These are phyloP conservation scores for Cepaea nemoralis DNA, from an alignment of 1,140 invertebrate genomes.

Conservation along the genomic window DNA sequence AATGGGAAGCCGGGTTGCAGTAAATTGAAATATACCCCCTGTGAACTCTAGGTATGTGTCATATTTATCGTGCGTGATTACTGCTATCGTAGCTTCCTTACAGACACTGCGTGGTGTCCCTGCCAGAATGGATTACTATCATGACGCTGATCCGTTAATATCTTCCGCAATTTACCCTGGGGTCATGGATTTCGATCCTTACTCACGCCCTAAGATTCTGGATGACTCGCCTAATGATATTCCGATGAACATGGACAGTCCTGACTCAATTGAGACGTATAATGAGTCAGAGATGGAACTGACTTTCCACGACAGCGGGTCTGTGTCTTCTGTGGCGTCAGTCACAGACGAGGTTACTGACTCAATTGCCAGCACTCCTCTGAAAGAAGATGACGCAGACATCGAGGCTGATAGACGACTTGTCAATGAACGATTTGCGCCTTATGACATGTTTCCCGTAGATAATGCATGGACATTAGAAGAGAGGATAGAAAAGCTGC, in stretches of 20 bases:
- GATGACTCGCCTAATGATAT: not conserved
- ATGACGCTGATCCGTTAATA: slow-evolving; percentile 18
- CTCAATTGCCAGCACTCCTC: not conserved
- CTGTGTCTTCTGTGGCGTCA: not conserved
- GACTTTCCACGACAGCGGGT: slow-evolving; percentile 5
- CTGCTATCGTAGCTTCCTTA: too few species aligned
- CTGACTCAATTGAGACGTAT: slow-evolving; percentile 18
- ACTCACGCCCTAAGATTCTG: slow-evolving; percentile 15
- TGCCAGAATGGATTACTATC: slow-evolving; percentile 25
- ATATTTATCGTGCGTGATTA: too few species aligned
- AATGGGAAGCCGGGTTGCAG: too few species aligned
- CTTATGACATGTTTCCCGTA: slow-evolving; percentile 17
- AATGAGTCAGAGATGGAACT: slow-evolving; percentile 1
- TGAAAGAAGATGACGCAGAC: not conserved
- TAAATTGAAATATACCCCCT: too few species aligned
- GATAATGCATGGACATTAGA: slow-evolving; percentile 25
- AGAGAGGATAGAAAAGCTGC: not conserved
- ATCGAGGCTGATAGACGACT: not conserved
- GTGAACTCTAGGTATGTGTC: too few species aligned
- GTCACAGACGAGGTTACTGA: not conserved
- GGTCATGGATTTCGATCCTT: slow-evolving; percentile 20
- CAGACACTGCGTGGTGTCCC: too few species aligned
- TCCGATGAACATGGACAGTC: slow-evolving; percentile 12
- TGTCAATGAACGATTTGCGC: slow-evolving; percentile 4
- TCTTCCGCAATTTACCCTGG: not conserved